phyloP scores from a whole-genome alignment of 2,113 vertebrate genomes.

The Loxodonta africana region DNA sequence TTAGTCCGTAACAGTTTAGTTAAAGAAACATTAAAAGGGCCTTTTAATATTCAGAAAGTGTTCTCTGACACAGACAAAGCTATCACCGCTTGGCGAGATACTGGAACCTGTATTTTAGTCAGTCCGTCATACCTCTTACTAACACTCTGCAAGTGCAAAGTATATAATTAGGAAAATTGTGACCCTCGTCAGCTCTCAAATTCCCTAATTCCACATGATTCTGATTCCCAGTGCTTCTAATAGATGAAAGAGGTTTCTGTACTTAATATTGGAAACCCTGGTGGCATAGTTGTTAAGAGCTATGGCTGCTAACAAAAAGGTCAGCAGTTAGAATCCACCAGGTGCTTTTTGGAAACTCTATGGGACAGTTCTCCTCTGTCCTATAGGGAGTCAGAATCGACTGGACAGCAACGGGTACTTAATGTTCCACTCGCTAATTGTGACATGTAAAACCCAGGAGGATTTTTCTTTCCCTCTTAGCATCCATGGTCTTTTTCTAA shows the following conservation, averaged over 20 bases:
- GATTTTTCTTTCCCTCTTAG: background rate
- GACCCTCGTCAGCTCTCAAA: background rate
- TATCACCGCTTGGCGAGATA: background rate
- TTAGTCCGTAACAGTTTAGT: background rate
- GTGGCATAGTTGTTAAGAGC: too few relatives aligned
- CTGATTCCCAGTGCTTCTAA: background rate
- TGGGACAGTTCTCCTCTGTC: too few relatives aligned
- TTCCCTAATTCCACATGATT: background rate
- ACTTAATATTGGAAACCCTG: background rate
- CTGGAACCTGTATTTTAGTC: background rate
- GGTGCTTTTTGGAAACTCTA: too few relatives aligned
- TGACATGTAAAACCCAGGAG: background rate
- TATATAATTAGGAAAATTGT: background rate
- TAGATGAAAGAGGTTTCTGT: background rate
- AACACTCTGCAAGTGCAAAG: background rate
- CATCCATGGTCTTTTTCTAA: slow-evolving; percentile 21
- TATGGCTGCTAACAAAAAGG: too few relatives aligned
- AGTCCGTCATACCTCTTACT: background rate
- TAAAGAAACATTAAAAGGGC: background rate
- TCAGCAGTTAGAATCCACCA: too few relatives aligned
- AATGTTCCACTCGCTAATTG: background rate
- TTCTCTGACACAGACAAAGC: background rate
- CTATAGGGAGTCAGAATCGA: too few relatives aligned
- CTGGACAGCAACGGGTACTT: background rate
- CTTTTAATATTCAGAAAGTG: background rate